Base-by-base conservation (phyloP, 2,888 invertebrate species). In the Rugalucina vietnamica region DNA sequence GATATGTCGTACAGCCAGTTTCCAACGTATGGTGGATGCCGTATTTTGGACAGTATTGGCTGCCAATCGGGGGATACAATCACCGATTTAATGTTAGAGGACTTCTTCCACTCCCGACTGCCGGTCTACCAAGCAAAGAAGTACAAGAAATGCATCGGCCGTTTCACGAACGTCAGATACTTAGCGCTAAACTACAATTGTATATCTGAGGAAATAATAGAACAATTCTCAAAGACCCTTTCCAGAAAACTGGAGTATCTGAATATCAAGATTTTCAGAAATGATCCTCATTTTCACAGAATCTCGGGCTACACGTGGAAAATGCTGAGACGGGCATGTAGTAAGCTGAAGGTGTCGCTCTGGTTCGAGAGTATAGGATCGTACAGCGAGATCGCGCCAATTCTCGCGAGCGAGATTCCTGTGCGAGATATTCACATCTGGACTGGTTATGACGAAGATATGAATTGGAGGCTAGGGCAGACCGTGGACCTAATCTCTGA, bases 161-260 rank as follows among this genome's bases (percentile, higher is more conserved):
- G 79, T 21, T 93, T 93, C 76, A 90, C 89, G 21, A 90, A 90
- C 24, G 73, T 93, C n/a, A 85, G 83, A 76, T 88, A 88, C 73
- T 69, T 93, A 21, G 89, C 90, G 0, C 37, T 92, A 21, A 93
- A 93, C 73, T 93, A 93, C 79, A 92, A 91, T 77, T 93, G 91
- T 72, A 37, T 93, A 32, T 90, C 88, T 3, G 91, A 92, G 27
- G 90, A 90, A 72, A 88, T 92, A 5, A 65, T 92, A 4, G 86
- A 91, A 69, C 81, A 72, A 21, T 85, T 92, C 43, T 81, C 90
- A 0, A 90, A 89, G 81, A 85, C 88, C 27, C 78, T 91, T 12
- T 78, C 85, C 37, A 86, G 88, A 21, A 91, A 90, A 72, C 84
- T 92, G 32, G 85, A 89, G 50, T 88, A 82, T 71, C 77, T 92